Base-by-base conservation (phyloP, 2,113 vertebrate genomes). In the Myiozetetes cayanensis region DNA sequence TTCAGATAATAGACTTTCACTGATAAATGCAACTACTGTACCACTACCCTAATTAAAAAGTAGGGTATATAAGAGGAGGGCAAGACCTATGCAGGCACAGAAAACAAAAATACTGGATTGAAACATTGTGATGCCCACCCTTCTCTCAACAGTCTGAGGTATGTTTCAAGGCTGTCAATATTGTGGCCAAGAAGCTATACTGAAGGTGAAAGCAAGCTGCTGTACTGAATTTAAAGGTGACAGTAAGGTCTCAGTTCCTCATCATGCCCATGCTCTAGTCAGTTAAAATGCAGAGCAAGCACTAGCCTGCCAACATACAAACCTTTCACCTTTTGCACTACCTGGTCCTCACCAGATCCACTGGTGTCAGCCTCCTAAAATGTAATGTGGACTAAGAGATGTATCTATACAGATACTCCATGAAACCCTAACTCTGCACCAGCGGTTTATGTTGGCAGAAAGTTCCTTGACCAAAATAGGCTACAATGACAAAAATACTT, bases 81-180 rank as follows among this genome's bases (percentile, higher is more conserved):
- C 28, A 87, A 81, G 71, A 68, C n/a, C 23, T 39, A 2, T 4
- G 10, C n/a, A 86, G 43, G 16, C 80, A 21, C 43, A n/a, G n/a
- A 85, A 92, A 74, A 39, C 27, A 62, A 47, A 76, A 86, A 71
- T 15, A 65, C 0, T 3, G n/a, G 37, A 90, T 12, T 24, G 43
- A 47, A 93, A 65, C n/a, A 23, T 0, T 41, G 59, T 0, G 0
- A 37, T 18, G 39, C 20, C 7, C 1, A 2, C 53, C 27, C 44
- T 77, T 74, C 30, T 25, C 67, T 55, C 46, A 75, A 7, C 4
- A 86, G 63, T 31, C 35, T n/a, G 18, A 58, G 28, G 68, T 0
- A 1, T 15, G 22, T 62, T 68, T 73, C 37, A 37, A 59, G 50
- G 66, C 31, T 83, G 75, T 28, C 35, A 27, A 4, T 33, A 16